Conservation (phyloP, 2,888 invertebrate genomes). For the Pristionchus fissidentatus region DNA sequence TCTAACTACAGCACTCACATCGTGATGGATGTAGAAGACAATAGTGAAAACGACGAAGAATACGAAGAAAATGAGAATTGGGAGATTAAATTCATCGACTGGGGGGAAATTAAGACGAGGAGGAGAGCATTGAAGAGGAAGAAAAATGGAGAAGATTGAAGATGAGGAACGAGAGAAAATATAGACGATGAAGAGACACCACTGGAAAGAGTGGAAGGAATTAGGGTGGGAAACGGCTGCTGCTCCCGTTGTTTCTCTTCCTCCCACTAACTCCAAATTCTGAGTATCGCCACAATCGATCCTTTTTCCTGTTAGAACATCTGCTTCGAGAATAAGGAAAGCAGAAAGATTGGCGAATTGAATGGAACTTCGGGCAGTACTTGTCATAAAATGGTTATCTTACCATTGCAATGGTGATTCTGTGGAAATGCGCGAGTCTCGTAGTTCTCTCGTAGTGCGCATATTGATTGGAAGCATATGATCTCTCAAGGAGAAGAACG, state of each 20-base stretch:
- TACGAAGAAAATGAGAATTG: not conserved
- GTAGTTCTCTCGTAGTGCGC: constrained; percentile 1
- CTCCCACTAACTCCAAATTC: not conserved
- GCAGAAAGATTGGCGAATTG: too few relatives aligned
- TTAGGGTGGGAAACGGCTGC: not conserved
- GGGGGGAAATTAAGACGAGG: not conserved
- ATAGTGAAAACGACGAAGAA: constrained; percentile 15
- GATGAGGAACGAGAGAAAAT: not conserved
- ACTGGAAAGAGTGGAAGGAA: not conserved
- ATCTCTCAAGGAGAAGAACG: not conserved
- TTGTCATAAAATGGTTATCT: too few relatives aligned
- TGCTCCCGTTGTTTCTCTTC: not conserved
- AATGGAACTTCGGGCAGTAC: too few relatives aligned
- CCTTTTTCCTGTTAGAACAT: too few relatives aligned
- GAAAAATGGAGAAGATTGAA: not conserved
- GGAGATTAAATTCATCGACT: not conserved
- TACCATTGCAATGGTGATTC: not conserved
- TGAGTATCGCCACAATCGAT: not conserved
- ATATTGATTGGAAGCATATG: constrained; percentile 19
- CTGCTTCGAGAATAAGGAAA: too few relatives aligned
- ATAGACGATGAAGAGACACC: not conserved
- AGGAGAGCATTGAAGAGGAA: not conserved
- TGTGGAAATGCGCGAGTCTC: not conserved
- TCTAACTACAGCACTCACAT: not conserved
- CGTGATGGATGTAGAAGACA: not conserved